Evolutionary conservation across 2,797 vertebrate species (phyloP).

Genomic region (Jordanella pulchra): DNA sequence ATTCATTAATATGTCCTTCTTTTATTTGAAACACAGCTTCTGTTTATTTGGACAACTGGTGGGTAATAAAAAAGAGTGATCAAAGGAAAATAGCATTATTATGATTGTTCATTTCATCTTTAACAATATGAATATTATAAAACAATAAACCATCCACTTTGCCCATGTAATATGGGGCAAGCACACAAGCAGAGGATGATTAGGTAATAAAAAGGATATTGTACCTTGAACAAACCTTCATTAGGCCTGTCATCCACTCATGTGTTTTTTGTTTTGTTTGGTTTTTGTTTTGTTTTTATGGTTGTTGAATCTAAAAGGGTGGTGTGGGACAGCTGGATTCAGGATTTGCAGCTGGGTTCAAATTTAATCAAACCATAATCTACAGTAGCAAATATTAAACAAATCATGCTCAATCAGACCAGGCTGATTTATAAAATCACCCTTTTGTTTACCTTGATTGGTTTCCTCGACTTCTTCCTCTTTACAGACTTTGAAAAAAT

Average conservation of each 20-base stretch:
- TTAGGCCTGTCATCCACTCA: neutral
- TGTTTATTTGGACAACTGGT: slow-evolving; percentile 14
- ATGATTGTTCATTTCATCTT: neutral
- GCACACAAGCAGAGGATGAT: slow-evolving; percentile 5
- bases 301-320: slow-evolving; percentile 50
- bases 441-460: slow-evolving; percentile 50
- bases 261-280: neutral
- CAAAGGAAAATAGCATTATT: neutral
- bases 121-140: neutral
- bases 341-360: slow-evolving; percentile 18
- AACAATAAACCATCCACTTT: neutral
- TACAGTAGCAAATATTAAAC: slow-evolving; percentile 35
- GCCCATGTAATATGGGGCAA: neutral
- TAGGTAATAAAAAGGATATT: neutral
- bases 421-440: slow-evolving; percentile 59
- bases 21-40: neutral
- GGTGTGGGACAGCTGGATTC: slow-evolving; percentile 4
- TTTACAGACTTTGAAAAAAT: slow-evolving; percentile 13
- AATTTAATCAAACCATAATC: slow-evolving; percentile 63
- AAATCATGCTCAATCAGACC: slow-evolving; percentile 72
- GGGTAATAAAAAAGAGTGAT: neutral
- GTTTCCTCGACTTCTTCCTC: slow-evolving; percentile 34
- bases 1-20: slow-evolving; percentile 3
- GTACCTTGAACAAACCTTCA: slow-evolving; percentile 13
- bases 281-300: slow-evolving; percentile 37